phyloP scores from a whole-genome alignment of 37 sponge, comb jelly and placozoan genomes.

The Haliclona indistincta region DNA sequence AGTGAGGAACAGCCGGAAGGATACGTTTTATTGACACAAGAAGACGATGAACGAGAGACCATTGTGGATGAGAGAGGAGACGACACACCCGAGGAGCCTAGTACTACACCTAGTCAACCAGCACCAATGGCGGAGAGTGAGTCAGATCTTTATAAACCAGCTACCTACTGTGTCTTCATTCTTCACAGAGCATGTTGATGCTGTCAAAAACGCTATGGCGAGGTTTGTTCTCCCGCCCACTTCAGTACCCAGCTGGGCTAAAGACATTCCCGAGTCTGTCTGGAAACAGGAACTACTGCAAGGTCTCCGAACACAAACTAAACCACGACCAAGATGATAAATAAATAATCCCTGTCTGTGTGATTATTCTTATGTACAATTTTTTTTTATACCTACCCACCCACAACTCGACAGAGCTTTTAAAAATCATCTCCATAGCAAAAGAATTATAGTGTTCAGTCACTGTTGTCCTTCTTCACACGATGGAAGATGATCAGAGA shows the following conservation, averaged over 20 bases:
- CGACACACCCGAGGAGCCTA: neutral
- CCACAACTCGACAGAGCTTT: no score
- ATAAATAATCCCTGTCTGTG: neutral
- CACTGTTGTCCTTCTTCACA: no score
- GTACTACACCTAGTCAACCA: slow-evolving; percentile 5
- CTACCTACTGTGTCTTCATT: neutral
- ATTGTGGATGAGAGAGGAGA: neutral
- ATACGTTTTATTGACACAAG: neutral
- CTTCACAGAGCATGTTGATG: slow-evolving; percentile 55
- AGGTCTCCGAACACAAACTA: slow-evolving; percentile 30
- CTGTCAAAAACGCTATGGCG: slow-evolving; percentile 71
- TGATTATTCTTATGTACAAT: neutral
- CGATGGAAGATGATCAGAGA: no score
- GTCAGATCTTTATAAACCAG: neutral
- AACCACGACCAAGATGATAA: slow-evolving; percentile 5
- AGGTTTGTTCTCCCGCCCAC: slow-evolving; percentile 62
- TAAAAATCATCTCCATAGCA: no score
- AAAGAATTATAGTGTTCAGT: no score
- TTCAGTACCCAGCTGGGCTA: slow-evolving; percentile 79
- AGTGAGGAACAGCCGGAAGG: neutral
- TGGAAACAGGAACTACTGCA: slow-evolving; percentile 80
- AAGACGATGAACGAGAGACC: neutral
- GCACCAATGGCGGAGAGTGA: slow-evolving; percentile 13
- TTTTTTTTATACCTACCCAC: no score
- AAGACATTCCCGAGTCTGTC: slow-evolving; percentile 77